A percentile compares a stretch with the other conserved stretches of the same genome.
Evolutionary conservation across 2,888 invertebrate species (phyloP).

Genomic region (Barypeithes pellucidus): DNA sequence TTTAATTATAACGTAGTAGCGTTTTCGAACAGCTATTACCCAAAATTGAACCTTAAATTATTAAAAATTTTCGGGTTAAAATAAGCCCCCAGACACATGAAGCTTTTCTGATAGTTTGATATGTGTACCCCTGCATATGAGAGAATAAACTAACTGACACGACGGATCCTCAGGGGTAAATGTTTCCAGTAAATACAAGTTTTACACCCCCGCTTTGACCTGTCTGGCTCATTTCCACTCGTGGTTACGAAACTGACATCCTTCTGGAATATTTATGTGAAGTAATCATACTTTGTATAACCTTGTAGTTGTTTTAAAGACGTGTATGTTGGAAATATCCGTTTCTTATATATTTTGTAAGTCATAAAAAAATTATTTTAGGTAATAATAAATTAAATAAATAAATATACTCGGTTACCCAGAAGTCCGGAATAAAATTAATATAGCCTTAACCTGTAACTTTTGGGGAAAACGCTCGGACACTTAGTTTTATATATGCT

Average conservation of each 20-base stretch:
- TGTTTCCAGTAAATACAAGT: conserved; percentile 45
- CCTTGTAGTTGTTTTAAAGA: conserved; percentile 8
- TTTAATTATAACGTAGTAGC: too few species aligned
- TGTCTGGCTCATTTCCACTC: conserved; percentile 32
- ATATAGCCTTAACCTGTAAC: too few species aligned
- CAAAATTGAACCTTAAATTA: conserved; percentile 24
- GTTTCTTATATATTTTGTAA: too few species aligned
- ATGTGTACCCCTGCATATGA: conserved; percentile 32
- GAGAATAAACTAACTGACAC: conserved; percentile 41
- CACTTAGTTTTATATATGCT: too few species aligned
- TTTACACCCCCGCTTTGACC: conserved; percentile 45
- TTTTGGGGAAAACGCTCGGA: too few species aligned
- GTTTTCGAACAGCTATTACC: conserved; percentile 1
- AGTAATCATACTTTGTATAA: conserved; percentile 31
- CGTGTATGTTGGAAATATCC: not conserved
- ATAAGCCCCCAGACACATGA: conserved; percentile 29
- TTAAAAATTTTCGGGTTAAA: conserved; percentile 21
- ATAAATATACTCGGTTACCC: too few species aligned
- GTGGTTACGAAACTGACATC: conserved; percentile 30
- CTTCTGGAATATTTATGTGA: conserved; percentile 30
- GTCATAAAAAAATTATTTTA: too few species aligned
- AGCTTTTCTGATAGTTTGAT: conserved; percentile 41
- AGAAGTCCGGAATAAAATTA: too few species aligned
- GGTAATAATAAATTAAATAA: too few species aligned
- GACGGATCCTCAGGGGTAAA: conserved; percentile 42